Evolutionary conservation across 2,888 invertebrate species (phyloP), one percentile per base, ranked within the genome.

Genomic region (Cephus sareptanus): DNA sequence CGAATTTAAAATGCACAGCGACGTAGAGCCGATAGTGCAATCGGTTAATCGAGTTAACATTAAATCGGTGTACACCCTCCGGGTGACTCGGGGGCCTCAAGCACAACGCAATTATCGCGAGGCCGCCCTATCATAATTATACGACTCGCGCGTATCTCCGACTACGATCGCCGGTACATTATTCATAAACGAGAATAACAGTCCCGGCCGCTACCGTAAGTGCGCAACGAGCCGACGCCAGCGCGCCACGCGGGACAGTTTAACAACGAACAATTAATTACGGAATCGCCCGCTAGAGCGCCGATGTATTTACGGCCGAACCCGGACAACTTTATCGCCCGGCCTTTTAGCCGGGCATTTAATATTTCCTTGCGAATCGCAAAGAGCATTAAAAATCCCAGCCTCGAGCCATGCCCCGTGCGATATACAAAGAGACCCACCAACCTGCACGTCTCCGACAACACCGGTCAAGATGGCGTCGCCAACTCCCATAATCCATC

Each of bases 101-200:
- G 9, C 74, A 23, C 74, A 30, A 74, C 78, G 83, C 82, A 86
- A 85, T 85, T 85, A 86, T 87, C 84, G 80, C 85, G 83, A 83
- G 82, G 79, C 77, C 82, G 79, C 81, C 78, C 77, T 81, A 79
- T 79, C 73, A 83, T 82, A 77, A 33, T 34, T 77, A 80, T 86
- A 84, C 83, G 82, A 83, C 37, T 73, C 75, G 69, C 34, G 77
- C 31, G 84, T 90, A 89, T 90, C 88, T 86, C 77, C 80, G 74
- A 79, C 82, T 81, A 84, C 83, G 87, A 88, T 89, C 88, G 84
- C 81, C 79, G 82, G 90, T 90, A 84, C 87, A 89, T 90, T 89
- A 90, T 90, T 90, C 89, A 90, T 89, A 85, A 86, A 84, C 70
- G 83, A 85, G 84, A 87, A 83, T 86, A 86, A 85, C 83, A 83